Evolutionary conservation across 2,113 vertebrate genomes (phyloP).

Genomic region (Larimichthys polyactis): DNA sequence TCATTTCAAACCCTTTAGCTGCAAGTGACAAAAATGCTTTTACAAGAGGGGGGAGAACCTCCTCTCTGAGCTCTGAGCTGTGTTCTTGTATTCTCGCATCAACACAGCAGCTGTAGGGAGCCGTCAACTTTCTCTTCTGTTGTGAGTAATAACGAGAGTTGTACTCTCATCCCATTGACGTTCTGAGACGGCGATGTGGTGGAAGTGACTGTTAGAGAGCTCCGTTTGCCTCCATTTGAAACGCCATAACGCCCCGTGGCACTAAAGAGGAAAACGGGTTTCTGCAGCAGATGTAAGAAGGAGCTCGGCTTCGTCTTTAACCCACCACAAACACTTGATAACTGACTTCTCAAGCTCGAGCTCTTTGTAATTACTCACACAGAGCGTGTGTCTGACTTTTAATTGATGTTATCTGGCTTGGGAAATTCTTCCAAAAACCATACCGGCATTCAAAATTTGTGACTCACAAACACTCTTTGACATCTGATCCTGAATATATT

Average conservation of each 20-base stretch:
- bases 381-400: not conserved
- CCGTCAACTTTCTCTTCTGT: constrained; percentile 56
- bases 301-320: constrained; percentile 35
- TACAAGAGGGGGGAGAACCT: not conserved
- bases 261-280: constrained; percentile 15
- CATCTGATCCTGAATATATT: constrained; percentile 46
- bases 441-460: constrained; percentile 26
- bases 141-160: constrained; percentile 59
- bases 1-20: constrained; percentile 17
- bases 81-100: not conserved
- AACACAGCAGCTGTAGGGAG: constrained; percentile 10
- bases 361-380: constrained; percentile 33
- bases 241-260: constrained; percentile 12
- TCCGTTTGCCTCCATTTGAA: constrained; percentile 50
- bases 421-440: constrained; percentile 49
- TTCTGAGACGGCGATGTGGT: constrained; percentile 43
- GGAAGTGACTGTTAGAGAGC: constrained; percentile 55
- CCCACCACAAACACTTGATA: constrained; percentile 21
- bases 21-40: not conserved
- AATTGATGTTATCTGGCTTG: constrained; percentile 58
- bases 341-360: constrained; percentile 43
- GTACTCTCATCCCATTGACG: constrained; percentile 49
- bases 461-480: constrained; percentile 54
- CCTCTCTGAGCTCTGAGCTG: too few species aligned
- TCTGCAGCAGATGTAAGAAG: constrained; percentile 34